These are phyloP conservation scores for Noctua comes DNA, from an alignment of 2,888 invertebrate genomes.

Conservation along the genomic window DNA sequence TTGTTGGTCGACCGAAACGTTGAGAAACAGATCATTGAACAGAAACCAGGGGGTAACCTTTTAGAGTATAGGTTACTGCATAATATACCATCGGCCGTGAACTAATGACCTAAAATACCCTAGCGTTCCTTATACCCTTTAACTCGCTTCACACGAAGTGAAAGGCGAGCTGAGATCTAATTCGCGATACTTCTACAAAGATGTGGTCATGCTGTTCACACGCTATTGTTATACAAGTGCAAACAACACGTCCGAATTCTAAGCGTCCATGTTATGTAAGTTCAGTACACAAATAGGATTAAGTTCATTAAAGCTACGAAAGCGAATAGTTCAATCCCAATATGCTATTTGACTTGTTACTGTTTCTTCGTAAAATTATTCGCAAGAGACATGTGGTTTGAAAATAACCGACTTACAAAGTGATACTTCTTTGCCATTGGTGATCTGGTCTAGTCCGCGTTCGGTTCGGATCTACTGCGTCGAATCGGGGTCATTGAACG, in stretches of 20 bases:
- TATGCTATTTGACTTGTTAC: neutral
- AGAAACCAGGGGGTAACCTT: constrained; percentile 12
- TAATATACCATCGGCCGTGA: constrained; percentile 67
- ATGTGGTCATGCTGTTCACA: constrained; percentile 81
- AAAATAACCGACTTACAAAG: constrained; percentile 61
- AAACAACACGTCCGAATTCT: constrained; percentile 75
- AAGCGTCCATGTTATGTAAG: constrained; percentile 76
- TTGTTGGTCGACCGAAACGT: constrained; percentile 7
- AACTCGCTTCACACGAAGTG: constrained; percentile 80
- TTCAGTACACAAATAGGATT: constrained; percentile 74
- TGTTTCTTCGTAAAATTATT: neutral
- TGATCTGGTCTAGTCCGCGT: constrained; percentile 69
- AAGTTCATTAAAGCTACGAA: constrained; percentile 30
- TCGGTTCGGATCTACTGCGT: constrained; percentile 72
- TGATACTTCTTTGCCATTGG: constrained; percentile 61
- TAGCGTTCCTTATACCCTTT: constrained; percentile 81
- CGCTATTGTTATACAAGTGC: constrained; percentile 79
- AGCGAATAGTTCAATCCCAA: constrained; percentile 3
- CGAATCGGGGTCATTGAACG: constrained; percentile 77
- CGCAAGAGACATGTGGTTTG: constrained; percentile 21
- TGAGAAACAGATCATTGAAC: neutral
- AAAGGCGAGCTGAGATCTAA: constrained; percentile 84
- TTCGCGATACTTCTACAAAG: constrained; percentile 77
- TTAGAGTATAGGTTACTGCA: constrained; percentile 18
- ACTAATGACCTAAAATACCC: constrained; percentile 80